Evolutionary conservation across 2,888 invertebrate species (phyloP).

Genomic region (Cosmorhoe ocellata): DNA sequence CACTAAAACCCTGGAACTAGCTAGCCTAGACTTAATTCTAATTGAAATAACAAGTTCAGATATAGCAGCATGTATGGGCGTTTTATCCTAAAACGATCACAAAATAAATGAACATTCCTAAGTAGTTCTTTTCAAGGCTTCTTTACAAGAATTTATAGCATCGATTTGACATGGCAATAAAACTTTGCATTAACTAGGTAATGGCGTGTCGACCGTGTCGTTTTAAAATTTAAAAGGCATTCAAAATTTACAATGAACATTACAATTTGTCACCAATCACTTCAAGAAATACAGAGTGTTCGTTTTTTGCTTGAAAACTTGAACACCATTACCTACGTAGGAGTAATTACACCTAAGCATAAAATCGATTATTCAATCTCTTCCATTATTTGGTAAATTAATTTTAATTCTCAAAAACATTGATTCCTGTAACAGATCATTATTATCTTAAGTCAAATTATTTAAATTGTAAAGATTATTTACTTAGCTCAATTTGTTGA

Average conservation of each 20-base stretch:
- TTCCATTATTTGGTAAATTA: slow-evolving; percentile 43
- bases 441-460: slow-evolving; percentile 39
- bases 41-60: too few relatives aligned
- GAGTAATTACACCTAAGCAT: slow-evolving; percentile 50
- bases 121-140: slow-evolving; percentile 4
- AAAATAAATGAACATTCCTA: background rate
- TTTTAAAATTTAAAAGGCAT: background rate
- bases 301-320: slow-evolving; percentile 55
- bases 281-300: slow-evolving; percentile 45
- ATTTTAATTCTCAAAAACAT: slow-evolving; percentile 35
- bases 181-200: slow-evolving; percentile 3
- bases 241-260: background rate
- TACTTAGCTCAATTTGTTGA: slow-evolving; percentile 73
- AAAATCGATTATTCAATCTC: slow-evolving; percentile 54
- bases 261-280: slow-evolving; percentile 53
- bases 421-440: slow-evolving; percentile 37
- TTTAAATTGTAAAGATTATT: slow-evolving; percentile 42
- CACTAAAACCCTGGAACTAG: too few relatives aligned
- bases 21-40: too few relatives aligned
- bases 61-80: background rate
- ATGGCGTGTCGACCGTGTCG: background rate
- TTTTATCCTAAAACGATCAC: background rate
- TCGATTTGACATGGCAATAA: background rate
- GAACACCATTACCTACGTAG: slow-evolving; percentile 57
- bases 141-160: background rate